Evolutionary conservation across 2,113 vertebrate genomes (phyloP).

Genomic region (Hemicordylus capensis): DNA sequence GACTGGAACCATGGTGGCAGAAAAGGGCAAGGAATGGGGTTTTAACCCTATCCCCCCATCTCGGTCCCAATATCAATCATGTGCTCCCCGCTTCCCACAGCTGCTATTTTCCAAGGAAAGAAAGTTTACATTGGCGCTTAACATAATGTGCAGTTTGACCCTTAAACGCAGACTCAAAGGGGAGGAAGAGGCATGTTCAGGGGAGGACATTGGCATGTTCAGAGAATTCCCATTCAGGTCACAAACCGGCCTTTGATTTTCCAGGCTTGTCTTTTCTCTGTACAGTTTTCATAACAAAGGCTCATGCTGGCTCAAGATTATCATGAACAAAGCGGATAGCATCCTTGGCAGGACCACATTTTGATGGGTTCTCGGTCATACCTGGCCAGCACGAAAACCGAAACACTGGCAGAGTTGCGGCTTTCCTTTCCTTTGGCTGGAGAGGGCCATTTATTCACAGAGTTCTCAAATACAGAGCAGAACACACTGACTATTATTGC

Average conservation of each 20-base stretch:
- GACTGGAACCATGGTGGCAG: too few relatives aligned
- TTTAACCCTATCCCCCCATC: too few relatives aligned
- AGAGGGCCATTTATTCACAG: not conserved
- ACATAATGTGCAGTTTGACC: too few relatives aligned
- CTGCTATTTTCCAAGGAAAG: too few relatives aligned
- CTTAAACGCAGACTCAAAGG: constrained; percentile 7
- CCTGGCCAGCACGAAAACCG: not conserved
- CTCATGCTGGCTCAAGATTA: too few relatives aligned
- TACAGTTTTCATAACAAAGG: too few relatives aligned
- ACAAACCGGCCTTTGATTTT: constrained; percentile 36
- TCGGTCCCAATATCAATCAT: too few relatives aligned
- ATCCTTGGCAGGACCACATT: not conserved
- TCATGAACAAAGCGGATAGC: not conserved
- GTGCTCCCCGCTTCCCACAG: too few relatives aligned
- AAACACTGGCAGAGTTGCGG: not conserved
- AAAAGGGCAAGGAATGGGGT: too few relatives aligned
- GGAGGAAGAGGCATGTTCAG: constrained; percentile 35
- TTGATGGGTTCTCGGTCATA: too few relatives aligned
- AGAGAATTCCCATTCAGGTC: constrained; percentile 17
- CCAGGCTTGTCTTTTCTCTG: too few relatives aligned
- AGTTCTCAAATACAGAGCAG: not conserved
- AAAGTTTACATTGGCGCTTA: too few relatives aligned
- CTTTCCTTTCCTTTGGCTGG: not conserved
- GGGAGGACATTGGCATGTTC: constrained; percentile 21
- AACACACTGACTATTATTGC: not conserved